phyloP scores from a whole-genome alignment of 2,888 invertebrate genomes.

The Lasioglossum oenotherae region DNA sequence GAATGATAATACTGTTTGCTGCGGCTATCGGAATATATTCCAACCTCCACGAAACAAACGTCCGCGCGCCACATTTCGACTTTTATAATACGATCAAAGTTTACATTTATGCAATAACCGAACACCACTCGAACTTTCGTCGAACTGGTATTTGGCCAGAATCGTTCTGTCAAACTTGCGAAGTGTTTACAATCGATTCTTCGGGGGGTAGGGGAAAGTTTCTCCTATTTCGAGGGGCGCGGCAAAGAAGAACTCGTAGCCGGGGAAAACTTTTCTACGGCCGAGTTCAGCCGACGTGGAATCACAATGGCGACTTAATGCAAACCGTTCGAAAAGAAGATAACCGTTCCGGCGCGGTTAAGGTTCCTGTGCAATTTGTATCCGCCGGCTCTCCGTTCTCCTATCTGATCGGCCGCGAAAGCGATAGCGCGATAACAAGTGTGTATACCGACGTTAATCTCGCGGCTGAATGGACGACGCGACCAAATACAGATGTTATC shows the following conservation, averaged over 20 bases:
- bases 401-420: conserved; percentile 54
- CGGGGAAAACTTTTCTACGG: not conserved
- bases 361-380: conserved; percentile 62
- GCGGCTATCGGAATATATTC: not conserved
- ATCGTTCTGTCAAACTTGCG: conserved; percentile 9
- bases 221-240: not conserved
- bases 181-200: conserved; percentile 21
- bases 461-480: conserved; percentile 53
- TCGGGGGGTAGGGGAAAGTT: not conserved
- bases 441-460: conserved; percentile 60
- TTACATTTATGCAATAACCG: not conserved
- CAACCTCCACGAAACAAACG: not conserved
- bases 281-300: not conserved
- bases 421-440: conserved; percentile 62
- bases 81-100: not conserved
- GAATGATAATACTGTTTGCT: too few relatives aligned
- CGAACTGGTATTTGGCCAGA: not conserved
- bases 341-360: conserved; percentile 53
- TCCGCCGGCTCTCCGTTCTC: conserved; percentile 28
- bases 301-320: conserved; percentile 31
- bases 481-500: conserved; percentile 63
- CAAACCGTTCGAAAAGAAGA: conserved; percentile 9
- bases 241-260: not conserved
- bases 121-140: not conserved
- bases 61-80: not conserved